Evolutionary conservation across 92 coral and sea anemone genomes (phyloP), one percentile per base, ranked within the genome.

Genomic region (Diadumene lineata): DNA sequence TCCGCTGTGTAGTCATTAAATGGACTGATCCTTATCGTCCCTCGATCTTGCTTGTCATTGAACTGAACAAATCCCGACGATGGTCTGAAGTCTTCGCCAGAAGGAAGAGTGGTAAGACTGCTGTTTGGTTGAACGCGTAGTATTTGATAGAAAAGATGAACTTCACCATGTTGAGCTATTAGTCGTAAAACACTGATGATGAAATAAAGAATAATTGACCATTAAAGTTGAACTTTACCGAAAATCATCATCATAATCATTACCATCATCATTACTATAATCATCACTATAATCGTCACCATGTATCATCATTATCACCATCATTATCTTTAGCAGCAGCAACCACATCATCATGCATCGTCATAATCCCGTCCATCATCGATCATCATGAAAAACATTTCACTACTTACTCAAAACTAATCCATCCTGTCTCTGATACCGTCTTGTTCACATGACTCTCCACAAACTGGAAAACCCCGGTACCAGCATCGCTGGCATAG

Each of bases 391-490:
- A n/a, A n/a, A n/a, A n/a, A n/a, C n/a, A n/a, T n/a, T n/a, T n/a
- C n/a, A n/a, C n/a, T 28, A 77, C 90, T 92, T 77, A 96, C 99
- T 50, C 68, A 34, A 92, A 92, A 55, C 53, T 75, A 43, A 72
- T 91, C 26, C 87, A 16, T 22, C 80, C 51, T 18, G 84, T 71
- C 76, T 96, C 99, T 13, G 57, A 7, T 53, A 84, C 84, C 0
- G 97, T 92, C 82, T 89, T 79, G 85, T 96, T 96, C 68, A 76
- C 23, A 31, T 86, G 80, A 69, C 68, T 81, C 31, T 81, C 81
- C 69, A 70, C 93, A 68, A 96, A 92, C 80, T 89, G 81, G 79
- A 96, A 96, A 34, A 82, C 77, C 23, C 99, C 99, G 23, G 97
- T 92, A 19, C 94, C 97, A 21, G 82, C 89, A 60, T 96, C 99